Evolutionary conservation across 2,888 invertebrate species (phyloP), one percentile per base, ranked within the genome.

Genomic region (Drosophila pseudotakahashii): DNA sequence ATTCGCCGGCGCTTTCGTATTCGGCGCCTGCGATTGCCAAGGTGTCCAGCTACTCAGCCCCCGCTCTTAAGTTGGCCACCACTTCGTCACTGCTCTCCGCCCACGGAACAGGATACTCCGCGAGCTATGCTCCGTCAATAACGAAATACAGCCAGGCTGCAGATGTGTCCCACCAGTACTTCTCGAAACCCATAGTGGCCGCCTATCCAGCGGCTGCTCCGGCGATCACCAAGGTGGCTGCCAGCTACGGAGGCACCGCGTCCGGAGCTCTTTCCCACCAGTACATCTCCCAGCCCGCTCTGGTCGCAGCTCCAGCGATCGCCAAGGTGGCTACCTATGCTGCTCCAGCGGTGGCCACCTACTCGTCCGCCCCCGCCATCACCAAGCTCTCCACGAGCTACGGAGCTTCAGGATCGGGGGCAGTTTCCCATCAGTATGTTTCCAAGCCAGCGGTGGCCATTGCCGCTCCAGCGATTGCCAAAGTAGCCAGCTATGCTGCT

Each of bases 291-390:
- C 83, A 89, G 7, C 88, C 90, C 0, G 72, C 77, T 0, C 13
- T 82, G 7, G 37, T 60, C 11, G 45, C 68, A 67, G 47, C 64
- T 42, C 19, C 51, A 36, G 75, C 72, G 5, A 71, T 79, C 4
- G 59, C 77, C 1, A 80, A 84, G 32, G 52, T 47, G 61, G 41
- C 66, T 1, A 45, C 68, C 7, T 73, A 71, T 26, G 72, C 52
- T 36, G 64, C 6, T 32, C 83, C 82, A 0, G 69, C 93, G 1
- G 93, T 93, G 2, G 67, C 87, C 7, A 74, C 68, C 14, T 81
- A 73, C 26, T 66, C 69, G 0, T 30, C 76, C 3, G 68, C 69
- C 3, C 77, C 79, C 7, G 77, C 72, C 10, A 23, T 85, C 4
- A 45, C 60, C 5, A 79, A 82, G 34, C 42, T 73, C 5, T 48